phyloP scores from a whole-genome alignment of 2,797 vertebrate genomes.

The Galagoides demidoff region DNA sequence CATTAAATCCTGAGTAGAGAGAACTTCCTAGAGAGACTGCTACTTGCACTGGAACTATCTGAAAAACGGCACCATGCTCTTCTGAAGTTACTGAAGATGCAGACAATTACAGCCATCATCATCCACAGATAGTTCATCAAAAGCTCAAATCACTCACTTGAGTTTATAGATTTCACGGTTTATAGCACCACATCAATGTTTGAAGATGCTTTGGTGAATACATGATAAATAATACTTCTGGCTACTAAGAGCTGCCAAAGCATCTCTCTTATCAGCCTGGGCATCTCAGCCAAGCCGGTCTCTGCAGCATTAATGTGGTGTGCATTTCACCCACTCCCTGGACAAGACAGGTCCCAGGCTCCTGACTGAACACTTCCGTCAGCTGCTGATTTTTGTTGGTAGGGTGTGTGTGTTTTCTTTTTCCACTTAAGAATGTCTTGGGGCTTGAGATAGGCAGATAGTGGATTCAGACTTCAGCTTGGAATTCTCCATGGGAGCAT shows the following conservation, averaged over 20 bases:
- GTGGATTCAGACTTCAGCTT: not conserved
- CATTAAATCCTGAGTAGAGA: not conserved
- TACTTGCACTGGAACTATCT: not conserved
- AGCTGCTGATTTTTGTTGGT: not conserved
- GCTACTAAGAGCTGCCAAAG: not conserved
- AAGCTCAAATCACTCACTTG: not conserved
- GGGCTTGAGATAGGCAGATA: not conserved
- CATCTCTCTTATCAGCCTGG: not conserved
- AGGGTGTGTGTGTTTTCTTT: not conserved
- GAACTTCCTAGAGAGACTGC: constrained; percentile 37
- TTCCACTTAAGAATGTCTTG: not conserved
- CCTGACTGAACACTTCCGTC: not conserved
- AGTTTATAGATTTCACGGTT: not conserved
- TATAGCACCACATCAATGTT: not conserved
- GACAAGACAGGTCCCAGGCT: not conserved
- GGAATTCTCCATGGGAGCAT: not conserved
- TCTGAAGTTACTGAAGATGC: not conserved
- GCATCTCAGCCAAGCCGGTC: not conserved
- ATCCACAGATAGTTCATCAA: not conserved
- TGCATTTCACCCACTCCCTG: not conserved
- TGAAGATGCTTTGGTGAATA: not conserved
- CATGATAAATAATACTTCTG: not conserved
- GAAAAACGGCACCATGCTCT: not conserved
- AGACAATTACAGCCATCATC: not conserved
- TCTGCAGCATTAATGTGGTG: not conserved